Base-by-base conservation (phyloP, 2,888 invertebrate genomes). In the Fissipunctia ypsillon region DNA sequence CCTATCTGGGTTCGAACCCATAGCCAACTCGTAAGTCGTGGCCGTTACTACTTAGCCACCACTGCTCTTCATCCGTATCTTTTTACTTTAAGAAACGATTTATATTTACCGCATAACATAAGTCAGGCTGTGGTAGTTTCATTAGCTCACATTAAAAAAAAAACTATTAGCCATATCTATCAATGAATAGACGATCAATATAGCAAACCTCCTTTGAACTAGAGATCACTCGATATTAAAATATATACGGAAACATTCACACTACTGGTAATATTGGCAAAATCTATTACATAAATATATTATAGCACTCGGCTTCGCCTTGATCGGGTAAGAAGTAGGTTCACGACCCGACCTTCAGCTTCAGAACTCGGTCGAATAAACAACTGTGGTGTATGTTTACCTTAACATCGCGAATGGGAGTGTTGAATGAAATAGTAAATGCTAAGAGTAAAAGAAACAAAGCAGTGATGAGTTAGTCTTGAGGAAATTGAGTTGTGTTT, bases 401-500 rank as follows among this genome's bases (percentile, higher is more conserved):
- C 48, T 68, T 61, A 45, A 54, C 69, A 71, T 73, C 48, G 78
- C 64, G 57, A 38, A 75, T 68, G 31, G 50, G 69, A 66, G 80
- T 83, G 85, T 76, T 87, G 87, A 85, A 78, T 80, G 86, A 87
- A 85, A 87, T 80, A 85, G 82, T 81, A 78, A 78, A 72, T 57
- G 73, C 59, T 45, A 45, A 56, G 48, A 61, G 54, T 35, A 69
- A 73, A 76, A 45, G 69, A 77, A 74, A 74, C 45, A 61, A 63
- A 81, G 48, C 84, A 84, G 81, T 60, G n/a, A 68, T 43, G 50
- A 66, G 43, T 43, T 64, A 43, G 57, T 66, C 59, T 80, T 84
- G 63, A 31, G 16, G 25, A 54, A 66, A 77, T 81, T 60, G 38
- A 64, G 48, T 57, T 56, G 56, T 61, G 28, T 80, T 63, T 43